These are phyloP conservation scores for Luperina nickerlii DNA, from an alignment of 2,888 invertebrate species.

Conservation along the genomic window DNA sequence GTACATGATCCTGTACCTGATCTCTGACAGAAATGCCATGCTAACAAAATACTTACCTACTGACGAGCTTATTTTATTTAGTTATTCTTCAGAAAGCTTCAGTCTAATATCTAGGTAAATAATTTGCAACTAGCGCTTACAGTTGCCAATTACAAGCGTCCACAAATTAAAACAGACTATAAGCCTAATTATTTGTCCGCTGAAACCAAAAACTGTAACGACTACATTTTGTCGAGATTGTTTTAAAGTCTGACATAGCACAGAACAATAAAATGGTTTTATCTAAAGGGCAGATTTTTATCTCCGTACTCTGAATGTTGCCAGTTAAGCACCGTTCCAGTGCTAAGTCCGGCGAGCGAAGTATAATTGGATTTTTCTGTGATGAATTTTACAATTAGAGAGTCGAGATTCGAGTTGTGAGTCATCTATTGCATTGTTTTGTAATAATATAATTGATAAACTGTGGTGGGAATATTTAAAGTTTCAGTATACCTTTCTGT, in stretches of 20 bases:
- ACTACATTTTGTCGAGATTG: background rate
- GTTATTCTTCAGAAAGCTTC: no score
- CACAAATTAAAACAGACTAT: no score
- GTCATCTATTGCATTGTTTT: constrained; percentile 12
- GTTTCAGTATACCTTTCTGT: background rate
- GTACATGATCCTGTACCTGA: no score
- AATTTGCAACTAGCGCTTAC: no score
- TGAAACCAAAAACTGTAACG: background rate
- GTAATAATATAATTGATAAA: background rate
- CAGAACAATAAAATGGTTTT: constrained; percentile 22
- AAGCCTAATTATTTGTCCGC: background rate
- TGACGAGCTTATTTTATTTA: no score
- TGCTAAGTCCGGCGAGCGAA: constrained; percentile 13
- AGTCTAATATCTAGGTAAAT: no score
- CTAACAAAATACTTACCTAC: no score
- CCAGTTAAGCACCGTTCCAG: constrained; percentile 14
- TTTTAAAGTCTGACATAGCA: constrained; percentile 10
- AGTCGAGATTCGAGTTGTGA: constrained; percentile 18
- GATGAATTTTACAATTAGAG: constrained; percentile 44
- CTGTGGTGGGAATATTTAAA: background rate
- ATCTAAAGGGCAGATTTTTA: constrained; percentile 27
- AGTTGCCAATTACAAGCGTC: no score
- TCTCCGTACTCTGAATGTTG: constrained; percentile 13
- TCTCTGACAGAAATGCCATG: no score
- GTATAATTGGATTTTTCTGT: constrained; percentile 51